Evolutionary conservation across 1,140 invertebrate genomes (phyloP).

Genomic region (Anadara kagoshimensis): DNA sequence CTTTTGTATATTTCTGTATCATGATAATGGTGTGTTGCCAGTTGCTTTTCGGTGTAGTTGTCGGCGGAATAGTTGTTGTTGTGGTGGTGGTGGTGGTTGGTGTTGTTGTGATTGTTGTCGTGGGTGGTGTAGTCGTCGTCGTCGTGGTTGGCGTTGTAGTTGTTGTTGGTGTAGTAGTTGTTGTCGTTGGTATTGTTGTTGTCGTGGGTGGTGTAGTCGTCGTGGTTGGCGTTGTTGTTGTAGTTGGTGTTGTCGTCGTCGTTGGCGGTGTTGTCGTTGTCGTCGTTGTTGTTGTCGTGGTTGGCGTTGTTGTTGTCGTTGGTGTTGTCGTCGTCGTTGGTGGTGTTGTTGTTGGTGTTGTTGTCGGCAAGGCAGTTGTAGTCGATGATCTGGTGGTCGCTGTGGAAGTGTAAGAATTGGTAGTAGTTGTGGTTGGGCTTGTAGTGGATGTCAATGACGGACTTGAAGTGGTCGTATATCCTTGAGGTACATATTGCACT

Average conservation of each 20-base stretch:
- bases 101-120: background rate
- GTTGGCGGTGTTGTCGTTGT: background rate
- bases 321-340: background rate
- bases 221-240: background rate
- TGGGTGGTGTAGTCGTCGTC: background rate
- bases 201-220: background rate
- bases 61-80: slow-evolving; percentile 10
- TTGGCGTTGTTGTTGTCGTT: background rate
- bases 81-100: background rate
- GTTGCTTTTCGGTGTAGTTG: slow-evolving; percentile 12
- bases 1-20: slow-evolving; percentile 68
- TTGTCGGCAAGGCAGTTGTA: background rate
- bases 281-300: background rate
- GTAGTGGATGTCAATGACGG: background rate
- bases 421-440: background rate
- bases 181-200: background rate
- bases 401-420: background rate
- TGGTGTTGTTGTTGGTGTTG: background rate
- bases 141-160: background rate
- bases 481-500: background rate
- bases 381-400: background rate
- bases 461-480: background rate
- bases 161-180: background rate
- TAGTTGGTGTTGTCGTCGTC: background rate
- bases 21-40: slow-evolving; percentile 70